Conservation (phyloP, 2,797 vertebrate genomes). For the Capromys pilorides region DNA sequence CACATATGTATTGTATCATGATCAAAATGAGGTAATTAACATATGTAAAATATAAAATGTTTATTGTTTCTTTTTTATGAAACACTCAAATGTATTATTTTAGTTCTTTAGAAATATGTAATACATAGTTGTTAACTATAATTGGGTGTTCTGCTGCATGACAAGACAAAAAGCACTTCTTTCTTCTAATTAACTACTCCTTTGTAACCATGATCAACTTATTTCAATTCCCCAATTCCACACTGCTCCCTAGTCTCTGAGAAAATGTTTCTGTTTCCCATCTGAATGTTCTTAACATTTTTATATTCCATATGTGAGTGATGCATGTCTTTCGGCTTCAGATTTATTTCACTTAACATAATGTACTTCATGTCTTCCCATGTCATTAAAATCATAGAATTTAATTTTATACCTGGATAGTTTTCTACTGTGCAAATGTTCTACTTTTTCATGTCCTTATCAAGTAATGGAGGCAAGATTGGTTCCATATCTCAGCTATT, state of each 20-base stretch:
- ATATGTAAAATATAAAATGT: background rate
- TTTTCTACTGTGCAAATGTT: background rate
- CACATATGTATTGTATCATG: background rate
- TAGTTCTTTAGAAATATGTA: background rate
- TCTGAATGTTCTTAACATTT: background rate
- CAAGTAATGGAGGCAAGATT: background rate
- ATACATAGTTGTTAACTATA: background rate
- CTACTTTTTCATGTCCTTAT: background rate
- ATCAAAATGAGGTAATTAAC: background rate
- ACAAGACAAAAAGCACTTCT: background rate
- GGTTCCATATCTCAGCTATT: background rate
- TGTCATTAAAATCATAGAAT: background rate
- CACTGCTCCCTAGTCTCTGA: background rate
- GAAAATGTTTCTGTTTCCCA: background rate
- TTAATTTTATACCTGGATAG: background rate
- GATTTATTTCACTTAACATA: background rate
- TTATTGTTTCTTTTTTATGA: background rate
- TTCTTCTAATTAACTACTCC: background rate
- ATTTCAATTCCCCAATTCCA: background rate
- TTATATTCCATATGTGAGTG: background rate
- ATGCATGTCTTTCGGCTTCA: background rate
- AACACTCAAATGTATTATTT: background rate
- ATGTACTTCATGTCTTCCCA: background rate
- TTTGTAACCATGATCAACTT: background rate
- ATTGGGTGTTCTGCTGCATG: background rate